phyloP scores from a whole-genome alignment of 2,888 invertebrate genomes.

The Synanthedon andrenaeformis region DNA sequence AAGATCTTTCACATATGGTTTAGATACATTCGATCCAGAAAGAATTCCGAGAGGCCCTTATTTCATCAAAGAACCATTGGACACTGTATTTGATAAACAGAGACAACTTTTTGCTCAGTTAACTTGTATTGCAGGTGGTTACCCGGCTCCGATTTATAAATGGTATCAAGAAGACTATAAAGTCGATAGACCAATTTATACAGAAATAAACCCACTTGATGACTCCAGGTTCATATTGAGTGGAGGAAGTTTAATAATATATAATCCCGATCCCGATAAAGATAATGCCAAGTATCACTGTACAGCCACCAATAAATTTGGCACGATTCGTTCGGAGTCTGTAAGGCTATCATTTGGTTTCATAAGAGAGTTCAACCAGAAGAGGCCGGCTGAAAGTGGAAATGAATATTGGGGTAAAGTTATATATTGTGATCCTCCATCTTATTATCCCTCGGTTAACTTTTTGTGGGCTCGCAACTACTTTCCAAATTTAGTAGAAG shows the following conservation, averaged over 20 bases:
- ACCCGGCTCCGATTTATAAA: slow-evolving; percentile 88
- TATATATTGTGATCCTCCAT: slow-evolving; percentile 92
- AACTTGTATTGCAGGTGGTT: slow-evolving; percentile 87
- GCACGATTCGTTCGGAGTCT: slow-evolving; percentile 88
- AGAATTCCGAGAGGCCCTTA: slow-evolving; percentile 89
- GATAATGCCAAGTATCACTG: slow-evolving; percentile 94
- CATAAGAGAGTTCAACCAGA: slow-evolving; percentile 90
- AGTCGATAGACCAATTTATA: slow-evolving; percentile 79
- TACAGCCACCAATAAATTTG: slow-evolving; percentile 89
- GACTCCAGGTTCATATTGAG: slow-evolving; percentile 86
- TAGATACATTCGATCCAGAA: slow-evolving; percentile 83
- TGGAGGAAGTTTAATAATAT: slow-evolving; percentile 91
- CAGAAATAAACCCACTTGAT: slow-evolving; percentile 80
- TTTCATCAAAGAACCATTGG: slow-evolving; percentile 86
- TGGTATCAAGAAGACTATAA: slow-evolving; percentile 92
- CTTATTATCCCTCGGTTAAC: slow-evolving; percentile 88
- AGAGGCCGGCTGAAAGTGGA: slow-evolving; percentile 85
- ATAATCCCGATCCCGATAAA: slow-evolving; percentile 81
- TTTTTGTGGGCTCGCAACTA: slow-evolving; percentile 93
- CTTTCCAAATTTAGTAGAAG: slow-evolving; percentile 93
- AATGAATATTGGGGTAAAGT: slow-evolving; percentile 95
- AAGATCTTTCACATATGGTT: slow-evolving; percentile 86
- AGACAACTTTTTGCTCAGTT: slow-evolving; percentile 82
- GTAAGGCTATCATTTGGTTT: slow-evolving; percentile 89
- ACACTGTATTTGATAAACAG: slow-evolving; percentile 86